A percentile compares a stretch with the other conserved stretches of the same genome.
Evolutionary conservation across 2,797 vertebrate species (phyloP).

Genomic region (Mormyrops boulengeri): DNA sequence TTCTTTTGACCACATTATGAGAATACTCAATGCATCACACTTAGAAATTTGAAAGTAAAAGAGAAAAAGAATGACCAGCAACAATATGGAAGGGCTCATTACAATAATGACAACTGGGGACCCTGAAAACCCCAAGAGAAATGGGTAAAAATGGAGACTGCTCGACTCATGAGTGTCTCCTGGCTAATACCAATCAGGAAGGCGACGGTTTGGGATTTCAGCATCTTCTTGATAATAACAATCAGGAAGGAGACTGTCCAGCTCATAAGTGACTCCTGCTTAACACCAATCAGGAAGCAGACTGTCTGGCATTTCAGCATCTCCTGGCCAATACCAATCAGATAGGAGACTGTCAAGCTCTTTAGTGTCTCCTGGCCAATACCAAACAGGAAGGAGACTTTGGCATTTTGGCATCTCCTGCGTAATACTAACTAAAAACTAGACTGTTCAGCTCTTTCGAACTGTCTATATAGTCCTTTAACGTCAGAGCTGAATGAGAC

Average conservation of each 20-base stretch:
- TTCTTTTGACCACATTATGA: not conserved
- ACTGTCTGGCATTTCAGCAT: not conserved
- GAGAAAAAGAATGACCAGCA: not conserved
- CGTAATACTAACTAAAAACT: not conserved
- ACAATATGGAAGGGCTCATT: not conserved
- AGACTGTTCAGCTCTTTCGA: not conserved
- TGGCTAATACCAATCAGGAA: not conserved
- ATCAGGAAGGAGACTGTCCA: not conserved
- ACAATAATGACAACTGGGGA: not conserved
- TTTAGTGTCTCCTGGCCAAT: not conserved
- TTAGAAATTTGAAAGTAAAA: not conserved
- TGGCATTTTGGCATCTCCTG: not conserved
- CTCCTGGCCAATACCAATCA: not conserved
- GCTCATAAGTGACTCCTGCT: not conserved
- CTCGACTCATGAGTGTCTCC: not conserved
- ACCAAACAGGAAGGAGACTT: not conserved
- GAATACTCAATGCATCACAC: not conserved
- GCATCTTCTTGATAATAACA: not conserved
- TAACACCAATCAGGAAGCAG: not conserved
- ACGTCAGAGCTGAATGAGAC: not conserved
- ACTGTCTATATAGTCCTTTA: not conserved
- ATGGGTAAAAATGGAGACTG: not conserved
- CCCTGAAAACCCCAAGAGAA: not conserved
- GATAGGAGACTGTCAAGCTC: not conserved
- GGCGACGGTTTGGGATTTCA: not conserved